Base-by-base conservation (phyloP, 2,888 invertebrate genomes). In the Coelopa pilipes region DNA sequence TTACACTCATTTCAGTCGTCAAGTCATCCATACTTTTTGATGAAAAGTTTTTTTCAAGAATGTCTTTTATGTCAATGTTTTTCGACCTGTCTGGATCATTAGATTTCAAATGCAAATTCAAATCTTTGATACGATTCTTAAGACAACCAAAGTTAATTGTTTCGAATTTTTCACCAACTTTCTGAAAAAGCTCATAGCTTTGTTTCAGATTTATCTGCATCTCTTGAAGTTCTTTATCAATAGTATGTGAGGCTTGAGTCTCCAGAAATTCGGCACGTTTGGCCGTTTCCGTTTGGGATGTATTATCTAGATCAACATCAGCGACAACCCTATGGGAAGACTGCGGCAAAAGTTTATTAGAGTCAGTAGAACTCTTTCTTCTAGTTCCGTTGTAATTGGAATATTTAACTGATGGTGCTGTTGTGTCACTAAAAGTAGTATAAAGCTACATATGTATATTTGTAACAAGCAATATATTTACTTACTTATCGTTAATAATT, bases 111-210 rank as follows among this genome's bases (percentile, higher is more conserved):
- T 75, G 78, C 0, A 87, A 75, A 73, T 84, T 81, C 59, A 87
- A 77, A 78, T 86, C 83, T 21, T 79, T 81, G 24, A 87, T 85
- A 53, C 85, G 85, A 59, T 76, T 76, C 47, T 82, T 81, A 3
- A 87, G 77, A 13, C 78, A 74, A 4, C 78, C 67, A 69, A 87
- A 86, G 77, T 81, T 82, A 0, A 87, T 86, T 0, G 81, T 79
- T 55, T 84, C 82, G n/a, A 87, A 84, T 24, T 84, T 81, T 57
- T 83, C 82, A 3, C 83, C 82, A 69, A 86, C 82, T 3, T 73
- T 73, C 73, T 84, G 82, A 71, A 87, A 86, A 0, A 86, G 76
- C 13, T 86, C 79, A 70, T 83, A 85, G 74, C 84, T 85, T 21
- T 83, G 74, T n/a, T 79, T 79, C 4, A 87, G 75, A 53, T 85